Evolutionary conservation across 2,113 vertebrate genomes (phyloP).

Genomic region (Myrmecophaga tridactyla): DNA sequence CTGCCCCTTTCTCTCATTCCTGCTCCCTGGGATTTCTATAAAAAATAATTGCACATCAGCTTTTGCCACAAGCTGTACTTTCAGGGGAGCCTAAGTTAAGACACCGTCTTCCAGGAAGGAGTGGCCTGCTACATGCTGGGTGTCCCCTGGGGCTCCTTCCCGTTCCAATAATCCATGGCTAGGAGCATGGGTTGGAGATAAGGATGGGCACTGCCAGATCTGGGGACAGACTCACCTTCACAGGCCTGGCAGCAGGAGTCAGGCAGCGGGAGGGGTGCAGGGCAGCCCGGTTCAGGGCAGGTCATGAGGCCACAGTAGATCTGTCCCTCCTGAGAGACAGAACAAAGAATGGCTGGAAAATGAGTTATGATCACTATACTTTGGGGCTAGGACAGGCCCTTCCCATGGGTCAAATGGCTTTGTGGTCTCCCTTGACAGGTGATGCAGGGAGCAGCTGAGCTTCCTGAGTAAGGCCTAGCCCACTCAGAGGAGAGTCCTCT

Average conservation of each 20-base stretch:
- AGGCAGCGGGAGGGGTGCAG: conserved; percentile 83
- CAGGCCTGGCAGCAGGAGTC: conserved; percentile 94
- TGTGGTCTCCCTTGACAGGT: neutral
- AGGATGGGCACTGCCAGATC: neutral
- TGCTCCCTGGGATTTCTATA: neutral
- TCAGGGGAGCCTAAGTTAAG: neutral
- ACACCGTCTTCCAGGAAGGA: neutral
- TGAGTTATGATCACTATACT: neutral
- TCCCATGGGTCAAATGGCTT: neutral
- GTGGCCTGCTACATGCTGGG: neutral
- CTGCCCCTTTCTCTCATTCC: neutral
- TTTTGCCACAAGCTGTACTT: neutral
- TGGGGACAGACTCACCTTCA: conserved; percentile 87
- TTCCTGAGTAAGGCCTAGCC: neutral
- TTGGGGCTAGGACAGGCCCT: neutral
- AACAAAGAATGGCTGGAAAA: neutral
- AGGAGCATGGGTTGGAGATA: no score
- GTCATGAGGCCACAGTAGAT: conserved; percentile 95
- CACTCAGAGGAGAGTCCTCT: neutral
- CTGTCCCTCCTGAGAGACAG: conserved; percentile 89
- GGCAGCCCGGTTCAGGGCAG: conserved; percentile 89
- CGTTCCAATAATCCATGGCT: neutral
- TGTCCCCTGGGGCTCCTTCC: neutral
- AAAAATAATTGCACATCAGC: neutral
- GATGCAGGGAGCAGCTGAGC: no score